These are phyloP conservation scores for Panurus biarmicus DNA, from an alignment of 2,113 vertebrate species.

Conservation along the genomic window DNA sequence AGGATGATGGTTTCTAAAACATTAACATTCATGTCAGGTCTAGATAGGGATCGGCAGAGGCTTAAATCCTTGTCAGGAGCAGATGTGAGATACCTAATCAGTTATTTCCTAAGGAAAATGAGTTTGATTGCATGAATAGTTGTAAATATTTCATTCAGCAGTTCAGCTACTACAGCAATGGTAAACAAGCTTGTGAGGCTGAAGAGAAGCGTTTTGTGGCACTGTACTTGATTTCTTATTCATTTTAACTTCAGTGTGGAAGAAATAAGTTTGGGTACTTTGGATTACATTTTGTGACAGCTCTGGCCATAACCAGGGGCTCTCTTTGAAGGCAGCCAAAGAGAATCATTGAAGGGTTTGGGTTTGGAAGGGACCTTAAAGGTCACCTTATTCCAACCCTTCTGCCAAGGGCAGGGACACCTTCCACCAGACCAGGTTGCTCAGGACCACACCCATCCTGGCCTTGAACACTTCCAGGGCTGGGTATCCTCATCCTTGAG, in stretches of 20 bases:
- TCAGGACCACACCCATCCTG: background rate
- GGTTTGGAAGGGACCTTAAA: background rate
- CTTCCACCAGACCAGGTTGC: background rate
- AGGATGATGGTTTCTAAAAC: background rate
- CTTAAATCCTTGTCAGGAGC: constrained; percentile 44
- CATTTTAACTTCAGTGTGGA: background rate
- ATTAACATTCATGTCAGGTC: constrained; percentile 41
- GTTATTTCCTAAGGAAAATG: constrained; percentile 57
- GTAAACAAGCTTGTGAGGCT: constrained; percentile 37
- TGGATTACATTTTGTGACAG: background rate
- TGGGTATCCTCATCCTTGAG: background rate
- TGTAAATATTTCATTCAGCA: constrained; percentile 55
- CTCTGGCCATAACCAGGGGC: background rate
- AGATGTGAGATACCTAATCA: constrained; percentile 59
- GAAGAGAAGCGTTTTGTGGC: background rate
- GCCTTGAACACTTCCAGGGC: background rate
- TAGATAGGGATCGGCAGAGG: constrained; percentile 14
- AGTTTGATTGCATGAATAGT: constrained; percentile 57
- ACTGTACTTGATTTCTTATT: constrained; percentile 30
- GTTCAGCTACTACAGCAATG: background rate
- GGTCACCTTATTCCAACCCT: background rate
- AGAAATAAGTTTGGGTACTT: background rate
- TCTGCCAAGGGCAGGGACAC: background rate
- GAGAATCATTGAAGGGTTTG: background rate
- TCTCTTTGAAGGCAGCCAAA: background rate